Base-by-base conservation (phyloP, 2,888 invertebrate species). In the Pharmacophagus antenor region DNA sequence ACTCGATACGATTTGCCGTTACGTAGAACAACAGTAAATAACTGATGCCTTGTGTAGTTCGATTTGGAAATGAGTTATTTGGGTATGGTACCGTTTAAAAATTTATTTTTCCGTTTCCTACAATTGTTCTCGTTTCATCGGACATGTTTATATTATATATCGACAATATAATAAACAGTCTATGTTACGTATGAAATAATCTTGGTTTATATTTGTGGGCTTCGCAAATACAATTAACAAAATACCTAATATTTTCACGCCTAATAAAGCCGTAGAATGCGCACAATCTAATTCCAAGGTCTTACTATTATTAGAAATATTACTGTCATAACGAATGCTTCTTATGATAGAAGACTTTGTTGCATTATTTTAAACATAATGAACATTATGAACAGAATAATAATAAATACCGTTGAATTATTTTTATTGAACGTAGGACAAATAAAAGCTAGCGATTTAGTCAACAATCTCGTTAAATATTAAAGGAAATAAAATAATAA, bases 1-100 rank as follows among this genome's bases (percentile, higher is more conserved):
- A 68, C 68, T 60, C 59, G 61, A 70, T 70, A 67, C 70, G 48
- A 61, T 74, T 65, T 66, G 71, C 62, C 59, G 62, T 63, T 61
- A 61, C 56, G 18, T 41, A 48, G 56, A 41, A 56, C 52, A 56
- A 56, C 53, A 48, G 42, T 61, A 57, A 56, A 61, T 61, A 61
- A 61, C 53, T 61, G 56, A 61, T 56, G 60, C 48, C 27, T 47
- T 42, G 58, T 53, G 56, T 53, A 22, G 47, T 46, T 56, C 56
- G 52, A 20, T 48, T 53, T 61, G 27, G 27, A 46, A 48, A 57
- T 61, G 48, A 61, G 20, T 56, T 56, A 56, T 56, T 52, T 56
- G 47, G 37, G 56, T 53, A 52, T 47, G 21, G 46, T 15, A 31
- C 18, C n/a, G 21, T 27, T 22, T 15, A 18, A 8, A 27, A 23